These are phyloP conservation scores for Caenorhabditis panamensis DNA, from an alignment of 2,888 invertebrate species.

Conservation along the genomic window DNA sequence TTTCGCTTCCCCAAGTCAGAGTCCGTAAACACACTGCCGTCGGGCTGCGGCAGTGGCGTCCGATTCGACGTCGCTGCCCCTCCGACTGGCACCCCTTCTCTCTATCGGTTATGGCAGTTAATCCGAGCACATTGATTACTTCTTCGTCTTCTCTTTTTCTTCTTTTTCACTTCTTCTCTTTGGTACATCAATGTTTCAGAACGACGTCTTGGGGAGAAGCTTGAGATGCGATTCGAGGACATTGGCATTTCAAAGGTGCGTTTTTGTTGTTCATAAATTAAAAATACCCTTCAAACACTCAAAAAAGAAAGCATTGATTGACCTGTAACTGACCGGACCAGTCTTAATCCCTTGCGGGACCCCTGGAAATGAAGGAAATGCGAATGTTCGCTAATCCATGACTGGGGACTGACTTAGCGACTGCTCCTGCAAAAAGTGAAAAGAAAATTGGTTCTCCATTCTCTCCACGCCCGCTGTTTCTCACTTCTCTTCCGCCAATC, in stretches of 20 bases:
- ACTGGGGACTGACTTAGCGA: too few relatives aligned
- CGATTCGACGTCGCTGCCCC: conserved; percentile 21
- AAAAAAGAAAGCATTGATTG: background rate
- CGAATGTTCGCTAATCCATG: background rate
- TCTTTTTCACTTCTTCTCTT: background rate
- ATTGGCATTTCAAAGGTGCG: conserved; percentile 66
- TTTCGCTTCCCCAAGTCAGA: background rate
- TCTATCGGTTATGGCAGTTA: background rate
- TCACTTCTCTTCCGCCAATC: conserved; percentile 8
- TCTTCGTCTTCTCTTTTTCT: background rate
- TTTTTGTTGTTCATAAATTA: too few relatives aligned
- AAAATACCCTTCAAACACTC: too few relatives aligned
- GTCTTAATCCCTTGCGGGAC: background rate
- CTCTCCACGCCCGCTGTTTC: background rate
- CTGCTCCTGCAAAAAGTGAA: conserved; percentile 7
- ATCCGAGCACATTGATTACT: conserved; percentile 40
- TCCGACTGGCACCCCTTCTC: background rate
- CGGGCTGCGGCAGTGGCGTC: conserved; percentile 18
- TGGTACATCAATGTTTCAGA: background rate
- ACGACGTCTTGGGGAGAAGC: background rate
- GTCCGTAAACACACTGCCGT: conserved; percentile 32
- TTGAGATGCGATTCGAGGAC: conserved; percentile 66
- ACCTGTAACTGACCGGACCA: background rate
- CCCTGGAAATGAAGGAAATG: background rate
- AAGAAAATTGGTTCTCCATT: background rate